These are phyloP conservation scores for Bubalus kerabau DNA, from an alignment of 2,113 vertebrate genomes.

Conservation along the genomic window DNA sequence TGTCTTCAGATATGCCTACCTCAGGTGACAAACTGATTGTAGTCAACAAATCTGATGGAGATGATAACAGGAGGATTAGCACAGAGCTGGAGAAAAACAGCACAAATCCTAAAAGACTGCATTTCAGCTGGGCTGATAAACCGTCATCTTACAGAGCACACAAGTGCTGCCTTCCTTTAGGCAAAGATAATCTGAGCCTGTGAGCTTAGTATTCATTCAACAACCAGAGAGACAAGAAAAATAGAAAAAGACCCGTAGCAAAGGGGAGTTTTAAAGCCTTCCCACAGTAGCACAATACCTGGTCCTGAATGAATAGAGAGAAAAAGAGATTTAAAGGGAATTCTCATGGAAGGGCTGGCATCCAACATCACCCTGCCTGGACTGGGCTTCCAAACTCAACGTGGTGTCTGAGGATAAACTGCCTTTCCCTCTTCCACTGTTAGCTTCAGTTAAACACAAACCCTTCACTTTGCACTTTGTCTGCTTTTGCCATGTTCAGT, in stretches of 20 bases:
- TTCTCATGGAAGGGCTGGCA: not conserved
- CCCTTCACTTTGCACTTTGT: not conserved
- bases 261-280: not conserved
- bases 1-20: slow-evolving; percentile 21
- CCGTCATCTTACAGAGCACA: not conserved
- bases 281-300: not conserved
- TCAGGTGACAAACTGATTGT: not conserved
- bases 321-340: not conserved
- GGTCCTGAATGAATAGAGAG: not conserved
- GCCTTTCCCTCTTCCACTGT: not conserved
- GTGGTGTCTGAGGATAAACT: rapidly evolving
- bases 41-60: slow-evolving; percentile 21
- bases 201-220: not conserved
- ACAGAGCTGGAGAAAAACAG: slow-evolving; percentile 12
- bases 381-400: not conserved
- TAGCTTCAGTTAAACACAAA: not conserved
- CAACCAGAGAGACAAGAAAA: not conserved
- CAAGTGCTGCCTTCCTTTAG: not conserved
- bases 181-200: not conserved
- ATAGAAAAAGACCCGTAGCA: not conserved
- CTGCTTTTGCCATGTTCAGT: not conserved
- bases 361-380: too few species aligned
- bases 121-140: slow-evolving; percentile 24
- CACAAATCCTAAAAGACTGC: slow-evolving; percentile 32
- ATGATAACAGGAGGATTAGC: slow-evolving; percentile 7